Conservation (phyloP, 1,140 invertebrate species). For the Nilaparvata lugens region DNA sequence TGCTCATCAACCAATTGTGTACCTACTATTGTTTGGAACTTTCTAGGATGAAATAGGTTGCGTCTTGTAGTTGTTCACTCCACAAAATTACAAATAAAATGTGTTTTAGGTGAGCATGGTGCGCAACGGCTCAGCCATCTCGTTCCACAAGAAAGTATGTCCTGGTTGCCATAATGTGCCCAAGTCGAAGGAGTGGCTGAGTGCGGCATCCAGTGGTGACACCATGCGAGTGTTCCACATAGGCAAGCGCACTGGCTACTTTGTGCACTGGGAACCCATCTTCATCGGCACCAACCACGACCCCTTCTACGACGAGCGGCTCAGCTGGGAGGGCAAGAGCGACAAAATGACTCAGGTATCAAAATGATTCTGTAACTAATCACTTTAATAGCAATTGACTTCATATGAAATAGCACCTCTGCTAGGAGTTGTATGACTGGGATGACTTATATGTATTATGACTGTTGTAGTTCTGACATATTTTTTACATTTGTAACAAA, state of each 20-base stretch:
- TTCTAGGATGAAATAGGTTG: too few relatives aligned
- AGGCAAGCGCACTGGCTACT: conserved; percentile 68
- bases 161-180: conserved; percentile 82
- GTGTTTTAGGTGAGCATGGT: conserved; percentile 55
- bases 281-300: conserved; percentile 79
- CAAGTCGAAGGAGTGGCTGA: conserved; percentile 70
- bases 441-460: too few relatives aligned
- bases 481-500: too few relatives aligned
- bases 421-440: too few relatives aligned
- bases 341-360: conserved; percentile 89
- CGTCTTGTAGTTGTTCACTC: too few relatives aligned
- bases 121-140: conserved; percentile 65
- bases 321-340: conserved; percentile 83
- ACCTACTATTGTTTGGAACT: too few relatives aligned
- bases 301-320: conserved; percentile 77
- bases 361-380: too few relatives aligned
- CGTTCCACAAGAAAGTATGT: conserved; percentile 85
- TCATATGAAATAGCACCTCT: too few relatives aligned
- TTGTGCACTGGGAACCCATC: conserved; percentile 83
- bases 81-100: too few relatives aligned
- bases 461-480: too few relatives aligned
- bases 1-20: too few relatives aligned
- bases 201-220: conserved; percentile 47
- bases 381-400: too few relatives aligned
- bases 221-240: conserved; percentile 72